Conservation (phyloP, 2,113 vertebrate genomes). For the Spea bombifrons region DNA sequence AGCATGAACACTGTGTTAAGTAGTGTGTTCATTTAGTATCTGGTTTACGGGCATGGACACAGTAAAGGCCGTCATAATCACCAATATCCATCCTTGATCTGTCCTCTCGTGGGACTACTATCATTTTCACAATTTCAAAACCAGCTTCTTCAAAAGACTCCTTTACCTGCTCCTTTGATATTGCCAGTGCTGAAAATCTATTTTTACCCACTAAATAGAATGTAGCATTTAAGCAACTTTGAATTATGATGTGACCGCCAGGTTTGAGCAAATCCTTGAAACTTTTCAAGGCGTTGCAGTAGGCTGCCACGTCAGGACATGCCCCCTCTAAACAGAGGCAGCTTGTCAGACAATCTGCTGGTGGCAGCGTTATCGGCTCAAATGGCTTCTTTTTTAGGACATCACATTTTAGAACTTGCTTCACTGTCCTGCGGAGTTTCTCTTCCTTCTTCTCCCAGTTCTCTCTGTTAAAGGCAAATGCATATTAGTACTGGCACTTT, state of each 20-base stretch:
- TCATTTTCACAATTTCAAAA: not conserved
- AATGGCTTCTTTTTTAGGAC: not conserved
- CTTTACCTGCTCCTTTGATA: not conserved
- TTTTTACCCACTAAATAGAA: not conserved
- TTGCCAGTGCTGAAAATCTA: not conserved
- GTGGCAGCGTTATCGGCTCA: not conserved
- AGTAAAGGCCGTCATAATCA: constrained; percentile 41
- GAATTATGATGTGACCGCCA: not conserved
- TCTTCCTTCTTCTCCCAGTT: constrained; percentile 8
- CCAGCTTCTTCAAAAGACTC: constrained; percentile 1
- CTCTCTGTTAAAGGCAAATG: not conserved
- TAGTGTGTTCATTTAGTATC: not conserved
- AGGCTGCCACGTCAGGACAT: not conserved
- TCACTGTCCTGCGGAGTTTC: not conserved
- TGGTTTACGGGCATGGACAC: constrained; percentile 12
- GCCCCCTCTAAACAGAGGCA: constrained; percentile 1
- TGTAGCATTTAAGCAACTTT: not conserved
- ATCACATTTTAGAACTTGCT: constrained; percentile 8
- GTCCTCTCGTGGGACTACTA: not conserved
- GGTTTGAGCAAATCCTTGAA: not conserved
- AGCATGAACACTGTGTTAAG: no score
- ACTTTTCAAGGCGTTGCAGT: not conserved
- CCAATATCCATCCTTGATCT: constrained; percentile 24
- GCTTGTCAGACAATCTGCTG: constrained; percentile 6
- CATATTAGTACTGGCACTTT: no score